Conservation (phyloP, 1,140 invertebrate species). For the Caenorhabditis briggsae region DNA sequence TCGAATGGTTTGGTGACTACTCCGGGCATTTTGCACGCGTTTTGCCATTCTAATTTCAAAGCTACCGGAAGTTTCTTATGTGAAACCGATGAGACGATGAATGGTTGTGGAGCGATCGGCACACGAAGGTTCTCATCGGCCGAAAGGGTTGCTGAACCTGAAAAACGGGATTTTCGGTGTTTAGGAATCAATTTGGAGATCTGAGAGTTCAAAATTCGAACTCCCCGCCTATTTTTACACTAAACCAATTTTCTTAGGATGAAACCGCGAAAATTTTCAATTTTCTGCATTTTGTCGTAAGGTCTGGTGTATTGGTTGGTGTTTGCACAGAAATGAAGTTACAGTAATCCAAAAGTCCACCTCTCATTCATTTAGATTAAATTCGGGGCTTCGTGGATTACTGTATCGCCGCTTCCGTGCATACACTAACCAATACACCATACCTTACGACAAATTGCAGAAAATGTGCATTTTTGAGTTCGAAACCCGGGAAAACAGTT, state of each 20-base stretch:
- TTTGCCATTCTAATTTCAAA: constrained; percentile 66
- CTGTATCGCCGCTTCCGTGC: too few relatives aligned
- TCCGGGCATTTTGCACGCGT: constrained; percentile 66
- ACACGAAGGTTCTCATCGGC: constrained; percentile 68
- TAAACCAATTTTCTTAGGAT: too few relatives aligned
- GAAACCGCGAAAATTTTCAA: too few relatives aligned
- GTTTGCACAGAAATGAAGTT: too few relatives aligned
- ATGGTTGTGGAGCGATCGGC: constrained; percentile 63
- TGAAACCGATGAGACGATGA: constrained; percentile 59
- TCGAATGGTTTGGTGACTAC: constrained; percentile 40
- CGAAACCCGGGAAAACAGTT: too few relatives aligned
- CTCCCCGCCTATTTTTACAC: too few relatives aligned
- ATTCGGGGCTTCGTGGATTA: too few relatives aligned
- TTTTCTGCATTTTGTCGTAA: too few relatives aligned
- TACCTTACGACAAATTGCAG: background rate
- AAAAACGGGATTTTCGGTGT: background rate
- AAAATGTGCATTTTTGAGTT: too few relatives aligned
- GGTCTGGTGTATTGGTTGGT: background rate
- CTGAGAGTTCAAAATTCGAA: too few relatives aligned
- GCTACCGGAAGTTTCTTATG: constrained; percentile 57
- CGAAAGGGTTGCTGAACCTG: background rate
- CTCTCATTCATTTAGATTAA: too few relatives aligned
- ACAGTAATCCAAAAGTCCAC: too few relatives aligned
- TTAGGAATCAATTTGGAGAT: background rate
- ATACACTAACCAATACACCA: background rate